Percentiles rank a stretch among this genome's conserved stretches.
Evolutionary conservation across 2,888 invertebrate species (phyloP).

Genomic region (Schizaphis graminum): DNA sequence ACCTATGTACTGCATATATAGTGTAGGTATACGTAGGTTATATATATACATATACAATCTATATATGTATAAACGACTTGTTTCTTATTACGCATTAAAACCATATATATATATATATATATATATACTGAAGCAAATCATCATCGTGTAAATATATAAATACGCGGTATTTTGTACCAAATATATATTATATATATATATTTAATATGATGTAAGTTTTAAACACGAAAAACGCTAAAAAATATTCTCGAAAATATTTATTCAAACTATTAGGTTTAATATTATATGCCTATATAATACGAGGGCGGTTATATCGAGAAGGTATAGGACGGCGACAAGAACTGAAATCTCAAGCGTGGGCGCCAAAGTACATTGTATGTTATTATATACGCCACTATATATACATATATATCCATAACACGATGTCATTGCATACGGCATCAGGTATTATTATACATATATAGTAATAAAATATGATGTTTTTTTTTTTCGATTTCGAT

Average conservation of each 20-base stretch:
- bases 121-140: neutral
- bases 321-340: neutral
- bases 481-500: slow-evolving; percentile 33
- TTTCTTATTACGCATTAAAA: neutral
- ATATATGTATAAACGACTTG: neutral
- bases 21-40: neutral
- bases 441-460: neutral
- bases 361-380: neutral
- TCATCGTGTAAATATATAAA: neutral
- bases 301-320: neutral
- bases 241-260: neutral
- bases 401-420: neutral
- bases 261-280: neutral
- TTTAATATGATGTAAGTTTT: neutral
- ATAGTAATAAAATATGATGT: neutral
- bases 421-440: neutral
- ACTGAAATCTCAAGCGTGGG: neutral
- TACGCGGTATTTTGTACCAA: neutral
- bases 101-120: neutral
- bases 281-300: neutral
- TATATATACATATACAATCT: neutral
- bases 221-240: neutral
- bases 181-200: neutral
- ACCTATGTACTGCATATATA: neutral
- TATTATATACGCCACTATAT: neutral